Base-by-base conservation (phyloP, 2,113 vertebrate species). In the Dromaius novaehollandiae region DNA sequence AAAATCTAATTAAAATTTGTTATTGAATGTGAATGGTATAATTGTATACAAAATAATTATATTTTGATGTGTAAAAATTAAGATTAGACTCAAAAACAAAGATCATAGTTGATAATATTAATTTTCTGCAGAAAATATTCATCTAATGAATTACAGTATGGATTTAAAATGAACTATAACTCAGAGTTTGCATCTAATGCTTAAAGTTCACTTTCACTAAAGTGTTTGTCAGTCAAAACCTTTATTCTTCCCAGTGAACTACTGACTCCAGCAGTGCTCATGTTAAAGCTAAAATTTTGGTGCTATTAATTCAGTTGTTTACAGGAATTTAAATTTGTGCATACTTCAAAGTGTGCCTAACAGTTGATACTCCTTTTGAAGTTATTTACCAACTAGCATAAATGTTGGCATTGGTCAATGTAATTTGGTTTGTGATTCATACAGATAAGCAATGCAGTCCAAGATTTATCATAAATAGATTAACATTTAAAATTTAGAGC, bases 291-390 rank as follows among this genome's bases (percentile, higher is more conserved):
- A 90, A 96, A 96, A 90, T 95, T 88, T 58, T 96, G 97, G 96
- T 98, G 97, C 97, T 98, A 95, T 93, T 95, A 93, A 96, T 96
- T 93, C 88, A 93, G 53, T 82, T 97, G 82, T 95, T 97, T 87
- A 92, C 95, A 90, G 85, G 95, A 96, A 51, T 68, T 86, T 93
- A 78, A 78, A 81, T 92, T 92, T 95, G 82, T 90, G 94, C 89
- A 66, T 95, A 96, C 76, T 96, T 94, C 88, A 77, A 96, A 97
- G 73, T 89, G 58, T 94, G 91, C 90, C 87, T 93, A 93, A 84
- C 88, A 34, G 95, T 80, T 93, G 95, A 88, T 95, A 94, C n/a
- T 95, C 7, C 0, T 38, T 95, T 95, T 76, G 68, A 93, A 92
- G 44, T 61, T 96, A 56, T 30, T 18, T 93, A 79, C 51, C 76